Evolutionary conservation across 1,140 invertebrate genomes (phyloP).

Genomic region (Drosophila lini): DNA sequence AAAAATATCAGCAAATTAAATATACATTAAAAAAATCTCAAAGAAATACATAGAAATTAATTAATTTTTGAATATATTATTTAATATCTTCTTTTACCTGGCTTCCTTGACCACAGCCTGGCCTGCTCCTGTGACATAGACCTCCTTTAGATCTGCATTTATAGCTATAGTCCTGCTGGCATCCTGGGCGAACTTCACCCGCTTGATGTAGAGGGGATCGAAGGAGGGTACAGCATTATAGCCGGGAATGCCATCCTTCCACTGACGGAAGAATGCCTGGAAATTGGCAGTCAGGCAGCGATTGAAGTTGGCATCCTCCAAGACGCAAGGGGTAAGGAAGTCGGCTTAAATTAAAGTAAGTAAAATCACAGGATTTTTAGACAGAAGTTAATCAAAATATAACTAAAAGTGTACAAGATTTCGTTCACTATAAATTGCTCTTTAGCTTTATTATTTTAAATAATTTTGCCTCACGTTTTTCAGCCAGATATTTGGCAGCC

Average conservation of each 20-base stretch:
- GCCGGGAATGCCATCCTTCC: conserved; percentile 70
- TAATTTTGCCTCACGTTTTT: conserved; percentile 57
- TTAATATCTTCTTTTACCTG: conserved; percentile 14
- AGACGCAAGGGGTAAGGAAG: conserved; percentile 55
- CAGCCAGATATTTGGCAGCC: conserved; percentile 49
- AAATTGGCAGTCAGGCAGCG: conserved; percentile 58
- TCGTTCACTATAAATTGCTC: background rate
- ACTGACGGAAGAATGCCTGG: conserved; percentile 54
- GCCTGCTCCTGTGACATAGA: conserved; percentile 51
- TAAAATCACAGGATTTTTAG: background rate
- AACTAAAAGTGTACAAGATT: background rate
- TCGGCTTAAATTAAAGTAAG: conserved; percentile 33
- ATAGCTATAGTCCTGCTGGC: conserved; percentile 41
- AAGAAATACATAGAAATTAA: background rate
- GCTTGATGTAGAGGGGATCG: conserved; percentile 58
- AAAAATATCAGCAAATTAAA: background rate
- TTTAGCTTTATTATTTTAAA: background rate
- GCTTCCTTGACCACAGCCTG: conserved; percentile 41
- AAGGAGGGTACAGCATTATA: conserved; percentile 50
- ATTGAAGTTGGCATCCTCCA: conserved; percentile 46
- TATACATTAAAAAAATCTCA: background rate
- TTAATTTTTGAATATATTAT: background rate
- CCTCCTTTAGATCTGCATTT: conserved; percentile 60
- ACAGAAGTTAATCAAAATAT: background rate
- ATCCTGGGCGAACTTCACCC: conserved; percentile 59